Evolutionary conservation across 2,113 vertebrate species (phyloP), one percentile per base, ranked within the genome.

Genomic region (Saiga tatarica): DNA sequence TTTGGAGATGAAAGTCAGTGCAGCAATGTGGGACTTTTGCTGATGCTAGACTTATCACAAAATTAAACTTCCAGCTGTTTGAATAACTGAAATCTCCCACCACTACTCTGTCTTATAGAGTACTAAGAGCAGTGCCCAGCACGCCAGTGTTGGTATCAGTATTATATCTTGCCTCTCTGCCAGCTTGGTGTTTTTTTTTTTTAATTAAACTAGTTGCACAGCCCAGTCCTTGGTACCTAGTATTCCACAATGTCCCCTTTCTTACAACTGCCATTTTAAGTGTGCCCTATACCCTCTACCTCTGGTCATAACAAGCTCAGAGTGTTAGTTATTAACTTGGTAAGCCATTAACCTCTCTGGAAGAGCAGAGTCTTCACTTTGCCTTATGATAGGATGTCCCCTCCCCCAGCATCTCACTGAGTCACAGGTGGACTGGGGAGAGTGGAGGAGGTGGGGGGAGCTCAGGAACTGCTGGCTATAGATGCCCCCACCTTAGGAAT

Each of bases 51-150:
- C 57, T 97, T 91, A 62, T 2, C 79, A 87, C 52, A 92, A 96
- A 98, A 98, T 64, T 92, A 93, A 95, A 89, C 94, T 96, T 95
- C 89, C 91, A 95, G 87, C 89, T 97, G 86, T 89, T 47, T 96
- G 94, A 98, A 93, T 96, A 97, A 96, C 42, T 84, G 96, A 97
- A 92, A 74, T 93, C 91, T 94, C 79, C 60, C 67, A 86, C 53
- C 76, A 86, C 60, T 57, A 7, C 74, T 88, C 59, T 26, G 19
- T 47, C 60, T 94, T 96, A 52, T 42, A 55, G 84, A 36, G 62
- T 86, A 87, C 97, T 95, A 14, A 76, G n/a, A 87, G 84, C 36
- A 89, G 45, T 78, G 55, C 50, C 82, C 78, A 64, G 60, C 30
- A 67, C 36, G n/a, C 47, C 55, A 15, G 9, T 71, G 59, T 16